Evolutionary conservation across 2,797 vertebrate genomes (phyloP), one percentile per base, ranked within the genome.

Genomic region (Knipowitschia caucasica): DNA sequence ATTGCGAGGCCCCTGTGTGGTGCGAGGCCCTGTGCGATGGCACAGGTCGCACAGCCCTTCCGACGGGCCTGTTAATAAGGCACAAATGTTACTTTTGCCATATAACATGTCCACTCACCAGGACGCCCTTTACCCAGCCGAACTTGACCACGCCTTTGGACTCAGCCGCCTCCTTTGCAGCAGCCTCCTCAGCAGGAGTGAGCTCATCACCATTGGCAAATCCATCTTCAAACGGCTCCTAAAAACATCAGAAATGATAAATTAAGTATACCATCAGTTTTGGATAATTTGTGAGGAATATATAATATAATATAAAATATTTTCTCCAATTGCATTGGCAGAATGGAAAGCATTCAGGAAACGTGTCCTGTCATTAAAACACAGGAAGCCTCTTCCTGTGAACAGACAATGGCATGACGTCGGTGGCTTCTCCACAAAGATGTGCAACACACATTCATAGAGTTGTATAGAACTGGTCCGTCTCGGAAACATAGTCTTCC

Each of bases 181-280:
- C 88, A n/a, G 92, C 89, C 68, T 98, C 95, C 39, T 95, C 94
- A 2, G 93, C 92, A 18, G 95, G 93, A 5, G 93, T 92, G 44
- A 95, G 89, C 75, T 98, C 96, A 10, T 99, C 96, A 1, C 95
- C 96, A 25, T 98, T 98, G 61, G 94, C 94, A 35, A 91, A 98
- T 7, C 96, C 95, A 89, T 99, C 96, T 64, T 98, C 95, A 85
- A 99, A 98, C 0, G 94, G 96, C 39, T 98, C 96, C 96, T 99
- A 17, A n/a, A 38, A 52, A 1, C 3, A 17, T 12, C 12, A 21
- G 7, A 40, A 11, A n/a, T 29, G 0, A 11, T 7, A 3, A 31
- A 29, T 14, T 25, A 25, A 29, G 4, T 5, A 26, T 17, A n/a
- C n/a, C n/a, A n/a, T n/a, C n/a, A n/a, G n/a, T n/a, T n/a, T n/a